phyloP scores from a whole-genome alignment of 2,888 invertebrate species.

The Junonia oenone region DNA sequence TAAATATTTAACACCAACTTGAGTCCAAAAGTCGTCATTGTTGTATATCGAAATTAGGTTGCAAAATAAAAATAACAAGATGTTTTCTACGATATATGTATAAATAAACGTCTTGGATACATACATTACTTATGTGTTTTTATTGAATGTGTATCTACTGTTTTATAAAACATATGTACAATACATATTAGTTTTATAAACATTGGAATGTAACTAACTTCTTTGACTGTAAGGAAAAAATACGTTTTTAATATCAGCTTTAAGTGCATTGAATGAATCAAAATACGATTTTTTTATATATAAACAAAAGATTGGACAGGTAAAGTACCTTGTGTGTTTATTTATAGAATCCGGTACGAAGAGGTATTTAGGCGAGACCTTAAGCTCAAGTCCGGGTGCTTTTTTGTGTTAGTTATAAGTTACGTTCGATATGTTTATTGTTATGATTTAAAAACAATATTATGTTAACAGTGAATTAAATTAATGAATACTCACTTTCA shows the following conservation, averaged over 20 bases:
- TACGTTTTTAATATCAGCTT: background rate
- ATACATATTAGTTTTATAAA: background rate
- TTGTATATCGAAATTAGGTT: too few species aligned
- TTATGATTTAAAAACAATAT: background rate
- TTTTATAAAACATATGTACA: background rate
- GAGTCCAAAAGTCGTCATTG: too few species aligned
- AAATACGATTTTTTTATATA: background rate
- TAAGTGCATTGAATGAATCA: background rate
- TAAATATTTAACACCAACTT: background rate
- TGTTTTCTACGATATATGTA: too few species aligned
- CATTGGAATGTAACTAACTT: background rate
- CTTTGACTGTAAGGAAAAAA: background rate
- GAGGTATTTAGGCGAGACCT: background rate
- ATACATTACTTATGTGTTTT: too few species aligned
- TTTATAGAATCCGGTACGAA: background rate
- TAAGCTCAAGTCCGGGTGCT: background rate
- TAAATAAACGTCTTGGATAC: too few species aligned
- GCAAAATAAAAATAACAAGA: too few species aligned
- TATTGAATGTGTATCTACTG: too few species aligned
- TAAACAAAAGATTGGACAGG: background rate
- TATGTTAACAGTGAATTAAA: too few species aligned
- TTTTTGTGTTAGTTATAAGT: background rate
- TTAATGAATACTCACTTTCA: constrained; percentile 68
- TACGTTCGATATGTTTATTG: too few species aligned
- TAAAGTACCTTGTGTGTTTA: background rate